Evolutionary conservation across 2,797 vertebrate species (phyloP).

Genomic region (Tachyglossus aculeatus): DNA sequence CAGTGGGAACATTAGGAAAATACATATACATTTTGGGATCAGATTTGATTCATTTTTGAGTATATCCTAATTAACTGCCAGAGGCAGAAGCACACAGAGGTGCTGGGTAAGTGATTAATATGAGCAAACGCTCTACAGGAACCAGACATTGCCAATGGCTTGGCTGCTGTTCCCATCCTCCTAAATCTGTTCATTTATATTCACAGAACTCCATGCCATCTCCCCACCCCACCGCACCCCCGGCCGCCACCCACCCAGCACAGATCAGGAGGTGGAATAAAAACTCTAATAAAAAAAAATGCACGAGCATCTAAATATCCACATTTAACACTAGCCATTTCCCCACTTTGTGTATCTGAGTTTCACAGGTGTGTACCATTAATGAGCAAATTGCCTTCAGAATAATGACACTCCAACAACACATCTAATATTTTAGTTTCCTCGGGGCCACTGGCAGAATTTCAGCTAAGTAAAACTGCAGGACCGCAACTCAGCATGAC

Average conservation of each 20-base stretch:
- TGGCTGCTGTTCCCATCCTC: too few relatives aligned
- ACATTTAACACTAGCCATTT: slow-evolving; percentile 1
- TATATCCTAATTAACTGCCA: too few relatives aligned
- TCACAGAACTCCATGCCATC: background rate
- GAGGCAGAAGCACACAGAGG: too few relatives aligned
- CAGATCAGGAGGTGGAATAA: slow-evolving; percentile 10
- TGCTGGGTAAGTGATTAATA: too few relatives aligned
- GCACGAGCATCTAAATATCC: background rate
- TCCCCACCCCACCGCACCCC: background rate
- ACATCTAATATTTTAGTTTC: slow-evolving; percentile 39
- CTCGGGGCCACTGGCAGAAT: slow-evolving; percentile 1
- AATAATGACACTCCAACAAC: slow-evolving; percentile 23
- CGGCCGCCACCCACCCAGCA: background rate
- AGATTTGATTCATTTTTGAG: too few relatives aligned
- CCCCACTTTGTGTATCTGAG: background rate
- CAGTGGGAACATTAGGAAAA: too few relatives aligned
- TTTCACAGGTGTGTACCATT: slow-evolving; percentile 26
- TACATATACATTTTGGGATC: too few relatives aligned
- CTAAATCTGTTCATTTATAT: background rate
- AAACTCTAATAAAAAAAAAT: slow-evolving; percentile 1
- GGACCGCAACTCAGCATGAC: background rate
- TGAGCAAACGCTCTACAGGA: too few relatives aligned
- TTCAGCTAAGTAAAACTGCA: slow-evolving; percentile 14
- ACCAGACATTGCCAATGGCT: too few relatives aligned
- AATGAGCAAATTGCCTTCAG: slow-evolving; percentile 10